Percentiles rank a stretch among this genome's conserved stretches.
These are phyloP conservation scores for Mesorhabditis sp. DNA, from an alignment of 2,888 invertebrate genomes.

Conservation along the genomic window DNA sequence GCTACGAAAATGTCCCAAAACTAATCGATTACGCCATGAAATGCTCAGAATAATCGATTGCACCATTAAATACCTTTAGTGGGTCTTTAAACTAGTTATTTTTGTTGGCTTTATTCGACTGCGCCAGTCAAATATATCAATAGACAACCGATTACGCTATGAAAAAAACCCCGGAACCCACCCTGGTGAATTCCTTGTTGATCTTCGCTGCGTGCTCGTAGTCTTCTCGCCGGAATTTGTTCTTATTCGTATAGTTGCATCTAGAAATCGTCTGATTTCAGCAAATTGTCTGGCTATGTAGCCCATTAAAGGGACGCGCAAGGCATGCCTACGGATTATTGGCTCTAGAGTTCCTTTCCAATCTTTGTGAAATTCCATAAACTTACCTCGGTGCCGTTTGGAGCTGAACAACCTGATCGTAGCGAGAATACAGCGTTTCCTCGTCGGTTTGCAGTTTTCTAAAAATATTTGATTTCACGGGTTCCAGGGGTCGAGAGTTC, in stretches of 20 bases:
- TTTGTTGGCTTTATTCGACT: too few species aligned
- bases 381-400: neutral
- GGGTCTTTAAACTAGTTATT: too few species aligned
- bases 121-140: neutral
- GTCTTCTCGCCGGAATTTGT: neutral
- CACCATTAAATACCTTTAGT: too few species aligned
- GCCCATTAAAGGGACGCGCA: too few species aligned
- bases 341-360: neutral
- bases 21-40: too few species aligned
- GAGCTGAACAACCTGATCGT: neutral
- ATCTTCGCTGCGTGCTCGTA: neutral
- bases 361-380: neutral
- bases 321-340: too few species aligned
- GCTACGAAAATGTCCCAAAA: neutral
- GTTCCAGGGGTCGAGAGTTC: neutral
- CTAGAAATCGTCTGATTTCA: neutral
- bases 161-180: neutral
- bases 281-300: neutral
- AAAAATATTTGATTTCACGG: neutral
- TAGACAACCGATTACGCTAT: neutral
- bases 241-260: neutral
- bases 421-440: neutral
- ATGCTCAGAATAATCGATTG: too few species aligned
- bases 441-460: neutral
- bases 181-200: conserved; percentile 4